These are phyloP conservation scores for Mormyrus iriodes DNA, from an alignment of 2,113 vertebrate genomes.

Conservation along the genomic window DNA sequence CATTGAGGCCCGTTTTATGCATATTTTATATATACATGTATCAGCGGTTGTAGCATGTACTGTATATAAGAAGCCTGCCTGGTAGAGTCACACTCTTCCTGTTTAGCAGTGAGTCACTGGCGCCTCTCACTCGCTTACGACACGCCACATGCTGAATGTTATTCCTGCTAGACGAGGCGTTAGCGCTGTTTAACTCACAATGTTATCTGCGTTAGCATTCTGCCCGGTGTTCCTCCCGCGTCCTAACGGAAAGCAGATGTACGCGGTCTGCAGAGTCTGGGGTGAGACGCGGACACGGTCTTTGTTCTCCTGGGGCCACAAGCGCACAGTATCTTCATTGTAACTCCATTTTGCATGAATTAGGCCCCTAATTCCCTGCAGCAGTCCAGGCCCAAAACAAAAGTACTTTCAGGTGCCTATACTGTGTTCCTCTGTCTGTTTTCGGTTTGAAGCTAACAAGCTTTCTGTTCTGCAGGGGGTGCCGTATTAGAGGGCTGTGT, in stretches of 20 bases:
- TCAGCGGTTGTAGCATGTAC: neutral
- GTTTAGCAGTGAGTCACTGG: neutral
- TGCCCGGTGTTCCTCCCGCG: neutral
- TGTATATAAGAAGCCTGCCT: neutral
- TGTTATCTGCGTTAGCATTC: neutral
- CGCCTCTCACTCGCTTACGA: neutral
- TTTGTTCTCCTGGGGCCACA: conserved; percentile 23
- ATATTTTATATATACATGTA: neutral
- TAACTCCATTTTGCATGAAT: neutral
- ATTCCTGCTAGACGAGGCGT: neutral
- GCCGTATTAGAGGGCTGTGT: neutral
- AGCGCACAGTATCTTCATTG: neutral
- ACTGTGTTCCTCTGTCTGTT: neutral
- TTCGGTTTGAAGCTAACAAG: neutral
- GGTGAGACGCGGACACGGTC: neutral
- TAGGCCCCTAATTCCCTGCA: neutral
- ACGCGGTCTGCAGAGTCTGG: neutral
- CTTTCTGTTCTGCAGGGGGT: neutral
- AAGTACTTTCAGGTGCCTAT: neutral
- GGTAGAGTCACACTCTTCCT: neutral
- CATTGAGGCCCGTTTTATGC: neutral
- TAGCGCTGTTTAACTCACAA: neutral
- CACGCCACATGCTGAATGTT: neutral
- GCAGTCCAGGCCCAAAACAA: neutral
- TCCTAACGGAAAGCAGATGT: conserved; percentile 9